phyloP scores from a whole-genome alignment of 2,113 vertebrate genomes.

The Syngnathoides biaculeatus region DNA sequence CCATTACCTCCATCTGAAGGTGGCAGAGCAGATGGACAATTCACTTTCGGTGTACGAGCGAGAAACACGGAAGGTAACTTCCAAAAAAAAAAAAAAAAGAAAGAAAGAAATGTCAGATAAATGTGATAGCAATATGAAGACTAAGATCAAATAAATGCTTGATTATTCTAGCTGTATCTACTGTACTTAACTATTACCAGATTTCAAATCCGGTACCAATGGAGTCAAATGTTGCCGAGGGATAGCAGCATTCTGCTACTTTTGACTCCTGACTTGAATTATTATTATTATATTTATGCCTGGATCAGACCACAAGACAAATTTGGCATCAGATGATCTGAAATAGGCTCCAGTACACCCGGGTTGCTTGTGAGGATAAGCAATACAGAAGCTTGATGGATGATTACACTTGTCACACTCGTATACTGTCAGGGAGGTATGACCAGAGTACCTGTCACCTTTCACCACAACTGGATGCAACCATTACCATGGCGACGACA shows the following conservation, averaged over 20 bases:
- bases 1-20: conserved; percentile 69
- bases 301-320: no score
- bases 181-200: background rate
- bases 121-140: background rate
- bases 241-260: background rate
- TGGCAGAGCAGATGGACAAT: conserved; percentile 37
- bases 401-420: no score
- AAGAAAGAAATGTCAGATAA: background rate
- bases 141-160: no score
- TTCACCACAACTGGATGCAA: no score
- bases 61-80: background rate
- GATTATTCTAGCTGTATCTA: no score
- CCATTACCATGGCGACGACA: no score
- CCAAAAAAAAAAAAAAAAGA: background rate
- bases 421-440: no score
- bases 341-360: no score
- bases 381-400: no score
- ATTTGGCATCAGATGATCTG: no score
- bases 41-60: conserved; percentile 13
- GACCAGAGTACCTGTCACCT: no score
- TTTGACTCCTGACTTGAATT: background rate
- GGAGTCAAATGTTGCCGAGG: background rate
- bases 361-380: no score
- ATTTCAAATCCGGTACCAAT: background rate
- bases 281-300: background rate